Evolutionary conservation across 2,888 invertebrate genomes (phyloP).

Genomic region (Cephus spinipes): DNA sequence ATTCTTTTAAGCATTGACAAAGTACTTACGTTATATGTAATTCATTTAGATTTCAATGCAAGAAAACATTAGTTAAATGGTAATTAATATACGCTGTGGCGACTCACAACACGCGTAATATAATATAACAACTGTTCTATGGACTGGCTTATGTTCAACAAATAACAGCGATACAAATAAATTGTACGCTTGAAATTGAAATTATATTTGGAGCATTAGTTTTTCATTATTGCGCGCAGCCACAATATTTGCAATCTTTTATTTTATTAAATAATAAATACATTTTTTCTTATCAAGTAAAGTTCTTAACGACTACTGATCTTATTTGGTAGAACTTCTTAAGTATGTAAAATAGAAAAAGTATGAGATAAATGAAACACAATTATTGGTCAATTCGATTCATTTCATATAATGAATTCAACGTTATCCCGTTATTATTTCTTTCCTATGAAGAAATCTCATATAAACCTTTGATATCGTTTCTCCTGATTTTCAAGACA

Average conservation of each 20-base stretch:
- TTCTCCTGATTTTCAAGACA: slow-evolving; percentile 62
- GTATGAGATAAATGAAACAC: not conserved
- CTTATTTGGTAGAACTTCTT: not conserved
- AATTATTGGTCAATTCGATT: not conserved
- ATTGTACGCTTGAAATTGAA: too few relatives aligned
- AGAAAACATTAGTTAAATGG: not conserved
- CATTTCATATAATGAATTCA: not conserved
- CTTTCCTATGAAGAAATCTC: slow-evolving; percentile 71
- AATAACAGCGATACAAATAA: too few relatives aligned
- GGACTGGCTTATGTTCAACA: too few relatives aligned
- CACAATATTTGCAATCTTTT: too few relatives aligned
- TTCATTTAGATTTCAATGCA: too few relatives aligned
- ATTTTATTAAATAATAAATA: too few relatives aligned
- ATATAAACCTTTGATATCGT: slow-evolving; percentile 82
- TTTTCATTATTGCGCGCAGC: too few relatives aligned
- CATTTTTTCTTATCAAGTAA: not conserved
- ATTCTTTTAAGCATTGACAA: too few relatives aligned
- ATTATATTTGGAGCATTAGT: too few relatives aligned
- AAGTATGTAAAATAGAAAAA: not conserved
- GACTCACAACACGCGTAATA: not conserved
- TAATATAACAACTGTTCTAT: too few relatives aligned
- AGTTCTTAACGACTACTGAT: slow-evolving; percentile 15
- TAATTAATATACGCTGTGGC: not conserved
- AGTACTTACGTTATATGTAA: too few relatives aligned
- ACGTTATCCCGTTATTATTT: not conserved